Evolutionary conservation across 23 tunicate genomes (phyloP).

Genomic region (Corella eumyota): DNA sequence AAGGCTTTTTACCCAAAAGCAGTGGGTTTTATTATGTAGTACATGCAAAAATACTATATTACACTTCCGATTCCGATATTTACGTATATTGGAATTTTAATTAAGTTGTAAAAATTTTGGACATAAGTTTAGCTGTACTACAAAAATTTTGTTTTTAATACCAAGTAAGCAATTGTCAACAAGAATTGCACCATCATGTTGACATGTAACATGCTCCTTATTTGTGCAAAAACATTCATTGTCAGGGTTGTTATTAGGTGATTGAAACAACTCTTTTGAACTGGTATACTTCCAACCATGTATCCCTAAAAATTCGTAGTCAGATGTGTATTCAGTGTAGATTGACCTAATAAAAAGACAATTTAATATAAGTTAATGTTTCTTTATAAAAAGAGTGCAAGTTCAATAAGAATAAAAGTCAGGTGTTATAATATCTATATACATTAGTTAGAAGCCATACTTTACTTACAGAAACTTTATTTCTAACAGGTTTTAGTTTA

Average conservation of each 20-base stretch:
- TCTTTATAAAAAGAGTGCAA: no score
- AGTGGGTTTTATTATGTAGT: no score
- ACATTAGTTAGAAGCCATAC: no score
- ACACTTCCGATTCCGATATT: no score
- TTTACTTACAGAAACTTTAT: no score
- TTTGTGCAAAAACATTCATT: constrained; percentile 39
- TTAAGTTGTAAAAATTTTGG: no score
- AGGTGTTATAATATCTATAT: no score
- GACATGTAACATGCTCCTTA: constrained; percentile 12
- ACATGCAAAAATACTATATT: no score
- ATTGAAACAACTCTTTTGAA: constrained; percentile 42
- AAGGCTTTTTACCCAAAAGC: no score
- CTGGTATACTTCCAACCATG: constrained; percentile 38
- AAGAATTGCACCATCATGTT: constrained; percentile 40
- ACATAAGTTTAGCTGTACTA: no score
- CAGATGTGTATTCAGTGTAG: constrained; percentile 16
- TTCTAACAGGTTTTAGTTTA: neutral
- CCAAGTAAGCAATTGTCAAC: constrained; percentile 25
- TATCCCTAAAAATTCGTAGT: constrained; percentile 12
- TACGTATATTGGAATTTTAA: no score
- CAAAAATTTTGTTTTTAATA: constrained; percentile 1
- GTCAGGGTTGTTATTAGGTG: constrained; percentile 24
- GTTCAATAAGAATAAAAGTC: no score
- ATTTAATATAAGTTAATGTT: neutral
- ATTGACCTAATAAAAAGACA: constrained; percentile 9